Base-by-base conservation (phyloP, 92 coral and sea anemone species). In the Anthopleura xanthogrammica region DNA sequence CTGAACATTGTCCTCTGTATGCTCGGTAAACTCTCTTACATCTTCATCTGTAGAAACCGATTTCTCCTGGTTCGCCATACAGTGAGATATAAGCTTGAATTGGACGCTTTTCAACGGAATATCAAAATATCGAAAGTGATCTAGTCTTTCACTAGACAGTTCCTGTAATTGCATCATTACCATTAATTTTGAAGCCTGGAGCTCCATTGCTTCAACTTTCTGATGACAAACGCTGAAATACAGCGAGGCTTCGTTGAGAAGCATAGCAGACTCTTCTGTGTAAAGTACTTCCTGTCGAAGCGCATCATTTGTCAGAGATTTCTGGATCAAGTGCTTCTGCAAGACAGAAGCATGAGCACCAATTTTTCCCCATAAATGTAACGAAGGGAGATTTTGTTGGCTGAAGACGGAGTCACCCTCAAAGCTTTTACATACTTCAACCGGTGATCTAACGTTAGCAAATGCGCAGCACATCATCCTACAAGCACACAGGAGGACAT, bases 321-420 rank as follows among this genome's bases (percentile, higher is more conserved):
- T 81, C 14, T 64, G 57, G 14, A 68, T 60, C 81, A 92, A 78
- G 78, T 92, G 86, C n/a, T 88, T 86, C 55, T 92, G 89, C 22
- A 92, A 86, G 42, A 74, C 85, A 72, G 85, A 80, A 17, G 93
- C 91, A 80, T 90, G 91, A 23, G 90, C 81, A 60, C 91, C 93
- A 71, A 92, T 76, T 65, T 86, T 91, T 20, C 90, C 90, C 95
- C 95, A 92, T 1, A 90, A 87, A 7, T 90, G 88, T 65, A 92
- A 74, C 0, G 95, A 90, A 71, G 95, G 95, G 29, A 9, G 70
- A 62, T 62, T 62, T 2, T 62, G 29, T 22, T 62, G 70, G 29
- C 70, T 62, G 70, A 60, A 87, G 13, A 92, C 90, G 13, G 95
- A 83, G 56, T 87, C 92, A 3, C 90, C 93, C 12, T 78, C 17